Conservation (phyloP, 1,140 invertebrate species). For the Drosophila jambulina region DNA sequence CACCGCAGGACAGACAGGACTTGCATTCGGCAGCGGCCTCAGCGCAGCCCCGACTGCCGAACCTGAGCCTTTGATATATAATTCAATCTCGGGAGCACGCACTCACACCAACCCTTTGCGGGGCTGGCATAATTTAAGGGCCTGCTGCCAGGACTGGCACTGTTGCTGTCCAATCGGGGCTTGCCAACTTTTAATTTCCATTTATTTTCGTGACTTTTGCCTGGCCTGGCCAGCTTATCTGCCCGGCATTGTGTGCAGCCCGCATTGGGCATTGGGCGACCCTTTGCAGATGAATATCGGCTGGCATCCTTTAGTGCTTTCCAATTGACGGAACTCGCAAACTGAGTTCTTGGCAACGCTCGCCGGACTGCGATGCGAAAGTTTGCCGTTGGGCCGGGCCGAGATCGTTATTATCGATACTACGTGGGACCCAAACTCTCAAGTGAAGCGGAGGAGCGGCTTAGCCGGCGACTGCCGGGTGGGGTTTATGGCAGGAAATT, state of each 20-base stretch:
- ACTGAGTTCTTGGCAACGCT: conserved; percentile 24
- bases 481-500: conserved; percentile 55
- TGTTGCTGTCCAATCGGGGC: conserved; percentile 34
- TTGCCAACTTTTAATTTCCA: conserved; percentile 71
- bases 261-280: conserved; percentile 59
- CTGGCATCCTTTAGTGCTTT: conserved; percentile 57
- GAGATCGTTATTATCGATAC: conserved; percentile 17
- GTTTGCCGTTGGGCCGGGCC: conserved; percentile 13
- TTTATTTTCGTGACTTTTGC: conserved; percentile 66
- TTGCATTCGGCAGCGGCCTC: conserved; percentile 20
- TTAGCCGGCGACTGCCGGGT: background rate
- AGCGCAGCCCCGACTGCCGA: conserved; percentile 42
- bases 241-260: conserved; percentile 46
- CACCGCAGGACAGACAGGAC: background rate
- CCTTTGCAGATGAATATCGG: conserved; percentile 54
- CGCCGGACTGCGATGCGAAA: conserved; percentile 24
- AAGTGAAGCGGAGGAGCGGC: conserved; percentile 37
- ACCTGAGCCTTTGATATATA: conserved; percentile 47
- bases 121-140: conserved; percentile 17
- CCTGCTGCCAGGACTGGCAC: background rate
- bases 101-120: conserved; percentile 7
- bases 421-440: conserved; percentile 8
- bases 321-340: conserved; percentile 53
- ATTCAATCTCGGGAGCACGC: conserved; percentile 42
- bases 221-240: conserved; percentile 52